Evolutionary conservation across 2,888 invertebrate genomes (phyloP).

Genomic region (Micoletzkya japonica): DNA sequence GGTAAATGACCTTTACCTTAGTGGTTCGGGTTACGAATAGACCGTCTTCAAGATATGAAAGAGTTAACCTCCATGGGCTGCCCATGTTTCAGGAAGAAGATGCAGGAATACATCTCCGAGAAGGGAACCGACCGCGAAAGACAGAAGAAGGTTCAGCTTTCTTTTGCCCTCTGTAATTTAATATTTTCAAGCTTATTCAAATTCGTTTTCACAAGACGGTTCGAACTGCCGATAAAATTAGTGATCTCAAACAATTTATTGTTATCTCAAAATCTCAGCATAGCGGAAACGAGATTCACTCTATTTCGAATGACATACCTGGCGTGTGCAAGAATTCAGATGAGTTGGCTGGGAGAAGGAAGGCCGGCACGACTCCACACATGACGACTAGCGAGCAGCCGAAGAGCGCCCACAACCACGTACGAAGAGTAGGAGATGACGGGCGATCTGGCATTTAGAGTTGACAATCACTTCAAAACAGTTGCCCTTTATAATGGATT

Average conservation of each 20-base stretch:
- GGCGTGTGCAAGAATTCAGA: constrained; percentile 38
- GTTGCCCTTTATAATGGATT: too few species aligned
- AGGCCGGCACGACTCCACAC: constrained; percentile 51
- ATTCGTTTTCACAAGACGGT: too few species aligned
- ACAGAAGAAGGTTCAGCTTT: constrained; percentile 45
- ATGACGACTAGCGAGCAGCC: constrained; percentile 45
- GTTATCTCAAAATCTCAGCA: neutral
- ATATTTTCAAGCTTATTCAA: too few species aligned
- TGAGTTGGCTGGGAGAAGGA: constrained; percentile 44
- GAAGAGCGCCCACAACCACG: constrained; percentile 44
- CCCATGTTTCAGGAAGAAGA: constrained; percentile 53
- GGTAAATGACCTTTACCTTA: neutral
- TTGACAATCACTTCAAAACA: neutral
- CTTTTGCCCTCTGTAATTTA: constrained; percentile 44
- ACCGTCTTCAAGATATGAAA: neutral
- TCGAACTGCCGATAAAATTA: too few species aligned
- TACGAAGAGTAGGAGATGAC: constrained; percentile 19
- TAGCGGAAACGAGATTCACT: neutral
- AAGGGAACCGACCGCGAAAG: constrained; percentile 55
- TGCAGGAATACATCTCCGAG: constrained; percentile 58
- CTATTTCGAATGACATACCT: constrained; percentile 30
- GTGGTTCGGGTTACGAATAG: too few species aligned
- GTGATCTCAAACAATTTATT: too few species aligned
- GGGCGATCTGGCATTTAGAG: too few species aligned
- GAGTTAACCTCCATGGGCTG: constrained; percentile 14